phyloP scores from a whole-genome alignment of 2,888 invertebrate species.

The Sabatieria punctata region DNA sequence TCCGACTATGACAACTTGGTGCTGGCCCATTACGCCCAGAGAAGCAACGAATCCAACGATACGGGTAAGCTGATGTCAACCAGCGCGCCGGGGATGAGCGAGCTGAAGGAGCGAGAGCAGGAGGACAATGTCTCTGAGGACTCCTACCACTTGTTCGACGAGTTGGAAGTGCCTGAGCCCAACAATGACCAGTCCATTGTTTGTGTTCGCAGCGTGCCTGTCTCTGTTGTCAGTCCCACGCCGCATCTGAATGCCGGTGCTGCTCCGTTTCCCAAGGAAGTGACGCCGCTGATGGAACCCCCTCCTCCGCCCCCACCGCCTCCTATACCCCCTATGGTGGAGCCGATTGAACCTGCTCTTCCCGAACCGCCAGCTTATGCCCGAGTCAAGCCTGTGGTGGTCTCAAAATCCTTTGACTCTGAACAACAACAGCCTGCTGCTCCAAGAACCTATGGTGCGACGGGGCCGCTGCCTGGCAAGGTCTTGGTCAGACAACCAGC shows the following conservation, averaged over 20 bases:
- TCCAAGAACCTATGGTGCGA: constrained; percentile 16
- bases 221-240: neutral
- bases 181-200: too few relatives aligned
- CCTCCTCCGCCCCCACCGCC: neutral
- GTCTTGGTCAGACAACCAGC: constrained; percentile 22
- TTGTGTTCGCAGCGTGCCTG: neutral
- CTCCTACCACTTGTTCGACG: constrained; percentile 23
- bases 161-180: constrained; percentile 12
- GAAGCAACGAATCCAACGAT: too few relatives aligned
- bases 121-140: constrained; percentile 26
- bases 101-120: too few relatives aligned
- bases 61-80: too few relatives aligned
- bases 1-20: neutral
- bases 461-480: constrained; percentile 22
- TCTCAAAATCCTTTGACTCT: too few relatives aligned
- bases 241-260: too few relatives aligned
- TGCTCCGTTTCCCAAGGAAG: neutral
- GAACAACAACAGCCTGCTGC: neutral
- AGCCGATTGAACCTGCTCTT: neutral
- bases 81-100: too few relatives aligned
- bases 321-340: neutral
- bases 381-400: neutral
- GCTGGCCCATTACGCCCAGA: neutral
- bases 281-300: neutral
- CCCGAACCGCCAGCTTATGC: neutral